Conservation (phyloP, 2,113 vertebrate genomes). For the Epinephelus cyanopodus region DNA sequence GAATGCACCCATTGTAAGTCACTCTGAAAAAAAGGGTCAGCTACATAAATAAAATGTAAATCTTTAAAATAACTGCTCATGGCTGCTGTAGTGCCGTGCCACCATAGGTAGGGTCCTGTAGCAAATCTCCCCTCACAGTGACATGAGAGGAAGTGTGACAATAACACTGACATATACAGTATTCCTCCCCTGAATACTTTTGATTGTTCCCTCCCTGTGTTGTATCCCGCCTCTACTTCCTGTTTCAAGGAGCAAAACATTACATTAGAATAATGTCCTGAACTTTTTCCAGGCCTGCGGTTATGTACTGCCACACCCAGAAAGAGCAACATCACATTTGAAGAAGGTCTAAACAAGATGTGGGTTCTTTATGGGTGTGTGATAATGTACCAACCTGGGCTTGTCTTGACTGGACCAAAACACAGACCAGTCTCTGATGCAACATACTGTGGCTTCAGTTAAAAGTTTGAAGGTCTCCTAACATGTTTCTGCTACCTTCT, state of each 20-base stretch:
- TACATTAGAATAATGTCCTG: background rate
- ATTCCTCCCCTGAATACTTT: background rate
- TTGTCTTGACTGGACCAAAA: background rate
- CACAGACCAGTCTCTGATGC: constrained; percentile 7
- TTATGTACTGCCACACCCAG: background rate
- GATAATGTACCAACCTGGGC: background rate
- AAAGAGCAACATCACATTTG: constrained; percentile 5
- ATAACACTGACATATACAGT: background rate
- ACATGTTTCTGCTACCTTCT: background rate
- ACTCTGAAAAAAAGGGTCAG: too few species aligned
- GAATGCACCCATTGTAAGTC: too few species aligned
- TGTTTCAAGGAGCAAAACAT: background rate
- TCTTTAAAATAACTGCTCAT: background rate
- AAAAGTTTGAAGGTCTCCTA: background rate
- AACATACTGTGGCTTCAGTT: background rate
- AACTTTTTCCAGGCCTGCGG: background rate
- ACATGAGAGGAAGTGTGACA: background rate
- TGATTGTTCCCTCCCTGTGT: background rate
- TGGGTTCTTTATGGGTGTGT: constrained; percentile 2
- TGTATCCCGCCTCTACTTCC: background rate
- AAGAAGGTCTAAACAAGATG: background rate
- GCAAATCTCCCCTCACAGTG: background rate
- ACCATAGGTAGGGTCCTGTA: background rate
- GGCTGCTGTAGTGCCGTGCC: background rate
- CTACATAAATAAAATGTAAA: too few species aligned